Percentiles rank a stretch among this genome's conserved stretches.
These are phyloP conservation scores for Bos javanicus DNA, from an alignment of 2,113 vertebrate genomes.

Conservation along the genomic window DNA sequence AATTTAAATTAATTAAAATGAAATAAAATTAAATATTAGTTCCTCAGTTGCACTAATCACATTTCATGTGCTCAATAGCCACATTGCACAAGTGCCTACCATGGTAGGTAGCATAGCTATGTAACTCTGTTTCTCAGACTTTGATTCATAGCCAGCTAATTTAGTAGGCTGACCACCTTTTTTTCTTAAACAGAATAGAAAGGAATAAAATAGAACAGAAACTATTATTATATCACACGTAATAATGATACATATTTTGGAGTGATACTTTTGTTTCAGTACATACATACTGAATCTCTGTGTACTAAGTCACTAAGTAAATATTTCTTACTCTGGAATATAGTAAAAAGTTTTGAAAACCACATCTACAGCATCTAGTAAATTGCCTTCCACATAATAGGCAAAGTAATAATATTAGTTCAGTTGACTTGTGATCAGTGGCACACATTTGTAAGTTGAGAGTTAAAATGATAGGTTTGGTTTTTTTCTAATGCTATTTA, in stretches of 20 bases:
- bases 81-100: neutral
- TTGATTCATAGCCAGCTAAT: neutral
- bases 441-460: neutral
- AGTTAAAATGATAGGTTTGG: neutral
- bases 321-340: neutral
- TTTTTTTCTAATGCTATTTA: neutral
- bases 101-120: neutral
- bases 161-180: neutral
- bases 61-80: neutral
- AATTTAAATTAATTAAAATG: conserved; percentile 6
- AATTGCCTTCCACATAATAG: neutral
- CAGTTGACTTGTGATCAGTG: neutral
- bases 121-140: neutral
- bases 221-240: neutral
- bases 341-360: neutral
- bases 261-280: neutral
- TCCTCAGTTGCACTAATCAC: neutral
- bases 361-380: neutral
- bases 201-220: neutral
- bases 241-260: neutral
- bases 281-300: neutral
- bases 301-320: neutral
- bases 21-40: neutral
- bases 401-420: neutral
- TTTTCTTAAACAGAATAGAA: neutral